Conservation (phyloP, 2,113 vertebrate genomes). For the Tenebrosternarchus preto region DNA sequence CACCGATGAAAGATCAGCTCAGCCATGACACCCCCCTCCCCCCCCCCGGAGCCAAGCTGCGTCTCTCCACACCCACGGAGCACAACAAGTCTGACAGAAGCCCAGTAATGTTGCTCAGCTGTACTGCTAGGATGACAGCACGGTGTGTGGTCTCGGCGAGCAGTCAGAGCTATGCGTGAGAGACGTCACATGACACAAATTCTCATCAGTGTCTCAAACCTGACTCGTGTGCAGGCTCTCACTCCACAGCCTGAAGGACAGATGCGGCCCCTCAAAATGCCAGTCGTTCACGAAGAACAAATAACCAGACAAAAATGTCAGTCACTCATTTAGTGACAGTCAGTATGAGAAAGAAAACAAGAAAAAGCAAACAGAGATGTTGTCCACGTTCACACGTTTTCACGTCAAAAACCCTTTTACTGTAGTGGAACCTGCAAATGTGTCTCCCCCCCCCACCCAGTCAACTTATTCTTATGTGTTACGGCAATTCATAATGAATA, state of each 20-base stretch:
- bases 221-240: not conserved
- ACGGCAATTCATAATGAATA: constrained; percentile 20
- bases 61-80: not conserved
- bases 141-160: not conserved
- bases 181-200: not conserved
- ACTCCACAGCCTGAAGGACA: not conserved
- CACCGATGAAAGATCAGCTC: not conserved
- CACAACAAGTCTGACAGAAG: not conserved
- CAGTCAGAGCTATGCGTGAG: not conserved
- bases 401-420: not conserved
- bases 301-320: constrained; percentile 23
- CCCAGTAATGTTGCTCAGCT: not conserved
- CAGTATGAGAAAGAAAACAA: not conserved
- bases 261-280: constrained; percentile 1
- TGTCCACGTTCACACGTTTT: not conserved
- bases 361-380: not conserved
- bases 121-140: not conserved
- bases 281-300: not conserved
- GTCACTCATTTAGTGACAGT: constrained; percentile 25
- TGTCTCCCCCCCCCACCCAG: not conserved
- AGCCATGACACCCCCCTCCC: constrained; percentile 7
- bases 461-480: constrained; percentile 7
- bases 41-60: not conserved
- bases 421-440: constrained; percentile 3
- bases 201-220: too few species aligned